These are phyloP conservation scores for Nesometra sesokonis DNA, from an alignment of 35 echinoderm and acorn worm species.

Conservation along the genomic window DNA sequence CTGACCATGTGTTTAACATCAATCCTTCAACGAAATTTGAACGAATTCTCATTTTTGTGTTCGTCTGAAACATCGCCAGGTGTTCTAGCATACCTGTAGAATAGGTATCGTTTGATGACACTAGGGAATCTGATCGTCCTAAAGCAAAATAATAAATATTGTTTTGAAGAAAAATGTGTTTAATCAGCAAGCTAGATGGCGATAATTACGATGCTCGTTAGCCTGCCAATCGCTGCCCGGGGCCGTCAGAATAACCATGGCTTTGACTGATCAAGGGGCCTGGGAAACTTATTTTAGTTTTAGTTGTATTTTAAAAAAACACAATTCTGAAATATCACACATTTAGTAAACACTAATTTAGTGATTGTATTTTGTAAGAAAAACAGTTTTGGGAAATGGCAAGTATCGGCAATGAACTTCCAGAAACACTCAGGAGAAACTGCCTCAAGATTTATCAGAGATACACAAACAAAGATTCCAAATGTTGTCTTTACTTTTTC, in stretches of 20 bases:
- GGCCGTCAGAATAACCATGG: not conserved
- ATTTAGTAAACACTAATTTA: not conserved
- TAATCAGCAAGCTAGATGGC: not conserved
- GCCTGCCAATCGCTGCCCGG: not conserved
- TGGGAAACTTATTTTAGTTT: not conserved
- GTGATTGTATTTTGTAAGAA: not conserved
- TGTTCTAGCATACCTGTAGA: not conserved
- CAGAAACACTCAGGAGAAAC: not conserved
- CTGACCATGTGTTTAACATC: not conserved
- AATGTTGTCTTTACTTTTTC: too few relatives aligned
- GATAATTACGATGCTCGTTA: not conserved
- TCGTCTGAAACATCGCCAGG: not conserved
- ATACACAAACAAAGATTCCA: not conserved
- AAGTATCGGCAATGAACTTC: not conserved
- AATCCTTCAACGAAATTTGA: not conserved
- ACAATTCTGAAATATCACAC: not conserved
- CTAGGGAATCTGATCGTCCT: not conserved
- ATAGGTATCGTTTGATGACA: not conserved
- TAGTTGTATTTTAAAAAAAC: not conserved
- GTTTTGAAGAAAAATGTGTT: not conserved
- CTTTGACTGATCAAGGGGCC: not conserved
- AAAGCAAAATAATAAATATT: not conserved
- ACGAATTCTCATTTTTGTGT: not conserved
- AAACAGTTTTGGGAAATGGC: not conserved
- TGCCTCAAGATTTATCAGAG: not conserved